phyloP scores from a whole-genome alignment of 1,140 invertebrate genomes.

The Phthorimaea operculella region DNA sequence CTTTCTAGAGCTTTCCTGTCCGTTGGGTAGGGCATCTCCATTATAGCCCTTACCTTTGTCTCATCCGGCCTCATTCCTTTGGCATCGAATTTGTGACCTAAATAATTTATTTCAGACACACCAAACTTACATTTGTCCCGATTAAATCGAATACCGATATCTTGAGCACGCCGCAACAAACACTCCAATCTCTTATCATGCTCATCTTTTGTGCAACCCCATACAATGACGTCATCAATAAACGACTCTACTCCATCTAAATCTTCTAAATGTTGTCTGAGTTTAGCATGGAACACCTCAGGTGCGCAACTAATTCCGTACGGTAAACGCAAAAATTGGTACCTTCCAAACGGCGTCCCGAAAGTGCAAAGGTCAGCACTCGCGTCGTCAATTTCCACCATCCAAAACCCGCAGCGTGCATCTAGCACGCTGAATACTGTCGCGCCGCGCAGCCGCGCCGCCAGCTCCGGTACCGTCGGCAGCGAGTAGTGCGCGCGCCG shows the following conservation, averaged over 20 bases:
- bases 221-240: conserved; percentile 7
- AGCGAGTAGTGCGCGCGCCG: conserved; percentile 5
- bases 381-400: conserved; percentile 2
- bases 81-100: conserved; percentile 15
- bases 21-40: conserved; percentile 22
- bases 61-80: conserved; percentile 11
- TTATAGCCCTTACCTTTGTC: conserved; percentile 10
- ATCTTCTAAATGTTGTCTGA: conserved; percentile 1
- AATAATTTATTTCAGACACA: conserved; percentile 7
- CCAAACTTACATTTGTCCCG: conserved; percentile 15
- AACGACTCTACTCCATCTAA: conserved; percentile 1
- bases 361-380: conserved; percentile 1
- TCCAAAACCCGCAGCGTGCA: conserved; percentile 3
- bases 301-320: conserved; percentile 5
- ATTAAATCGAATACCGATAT: conserved; percentile 9
- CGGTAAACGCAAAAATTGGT: conserved; percentile 5
- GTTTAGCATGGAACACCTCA: conserved; percentile 4
- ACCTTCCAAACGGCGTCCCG: conserved; percentile 1
- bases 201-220: conserved; percentile 3
- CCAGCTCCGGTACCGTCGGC: neutral
- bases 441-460: neutral
- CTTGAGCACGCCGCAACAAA: conserved; percentile 17
- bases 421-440: neutral
- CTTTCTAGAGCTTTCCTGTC: conserved; percentile 43
- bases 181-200: neutral